Evolutionary conservation across 2,113 vertebrate species (phyloP).

Genomic region (Corythaixoides concolor): DNA sequence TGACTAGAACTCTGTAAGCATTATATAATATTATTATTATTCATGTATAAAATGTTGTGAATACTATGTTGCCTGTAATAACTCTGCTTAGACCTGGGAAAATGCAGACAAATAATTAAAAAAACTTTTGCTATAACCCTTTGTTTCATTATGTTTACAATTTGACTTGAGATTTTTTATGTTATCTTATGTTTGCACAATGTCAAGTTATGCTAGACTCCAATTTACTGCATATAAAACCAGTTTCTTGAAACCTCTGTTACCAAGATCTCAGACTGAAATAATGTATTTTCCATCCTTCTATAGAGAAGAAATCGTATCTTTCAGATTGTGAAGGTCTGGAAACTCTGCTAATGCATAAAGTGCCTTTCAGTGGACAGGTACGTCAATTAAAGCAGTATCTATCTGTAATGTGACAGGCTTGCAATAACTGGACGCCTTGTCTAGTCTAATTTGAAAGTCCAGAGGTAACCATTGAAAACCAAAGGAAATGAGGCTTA

Average conservation of each 20-base stretch:
- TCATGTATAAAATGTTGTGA: not conserved
- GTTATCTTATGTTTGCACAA: not conserved
- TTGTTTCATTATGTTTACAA: not conserved
- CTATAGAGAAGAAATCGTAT: not conserved
- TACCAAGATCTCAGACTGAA: not conserved
- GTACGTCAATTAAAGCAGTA: not conserved
- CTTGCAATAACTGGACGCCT: not conserved
- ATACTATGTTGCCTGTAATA: not conserved
- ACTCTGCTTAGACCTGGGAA: not conserved
- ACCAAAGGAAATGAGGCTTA: not conserved
- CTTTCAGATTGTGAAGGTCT: not conserved
- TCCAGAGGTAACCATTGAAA: not conserved
- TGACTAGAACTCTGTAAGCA: not conserved
- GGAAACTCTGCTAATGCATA: not conserved
- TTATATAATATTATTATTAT: not conserved
- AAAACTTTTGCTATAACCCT: not conserved
- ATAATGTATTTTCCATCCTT: not conserved
- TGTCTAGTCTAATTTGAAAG: not conserved
- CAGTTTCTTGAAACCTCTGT: not conserved
- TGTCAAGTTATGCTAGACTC: not conserved
- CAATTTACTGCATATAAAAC: not conserved
- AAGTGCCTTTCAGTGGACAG: not conserved
- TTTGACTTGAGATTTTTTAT: not conserved
- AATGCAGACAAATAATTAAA: not conserved
- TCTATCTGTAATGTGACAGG: not conserved